A percentile compares a stretch with the other conserved stretches of the same genome.
These are phyloP conservation scores for Silurus glanis DNA, from an alignment of 2,113 vertebrate genomes.

Conservation along the genomic window DNA sequence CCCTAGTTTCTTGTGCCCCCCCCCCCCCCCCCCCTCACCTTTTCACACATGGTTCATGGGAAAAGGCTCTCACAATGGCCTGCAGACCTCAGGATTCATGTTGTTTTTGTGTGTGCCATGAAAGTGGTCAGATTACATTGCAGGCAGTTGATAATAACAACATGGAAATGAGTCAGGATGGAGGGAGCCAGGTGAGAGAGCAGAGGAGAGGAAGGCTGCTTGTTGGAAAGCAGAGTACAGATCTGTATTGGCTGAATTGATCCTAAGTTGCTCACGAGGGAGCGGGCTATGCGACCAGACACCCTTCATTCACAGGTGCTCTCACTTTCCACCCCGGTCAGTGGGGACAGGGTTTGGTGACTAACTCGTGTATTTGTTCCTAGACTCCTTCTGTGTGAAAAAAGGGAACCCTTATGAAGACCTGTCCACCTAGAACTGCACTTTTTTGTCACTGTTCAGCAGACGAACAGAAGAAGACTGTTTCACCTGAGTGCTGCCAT, in stretches of 20 bases:
- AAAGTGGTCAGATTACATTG: constrained; percentile 54
- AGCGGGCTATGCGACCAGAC: constrained; percentile 48
- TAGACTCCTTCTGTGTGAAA: constrained; percentile 15
- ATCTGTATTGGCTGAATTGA: constrained; percentile 50
- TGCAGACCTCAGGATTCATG: constrained; percentile 48
- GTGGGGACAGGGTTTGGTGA: constrained; percentile 31
- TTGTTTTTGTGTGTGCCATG: constrained; percentile 51
- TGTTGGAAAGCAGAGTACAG: constrained; percentile 30
- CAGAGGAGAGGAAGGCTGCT: constrained; percentile 33
- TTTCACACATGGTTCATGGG: constrained; percentile 52
- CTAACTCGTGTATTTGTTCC: constrained; percentile 41
- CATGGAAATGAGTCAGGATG: constrained; percentile 55
- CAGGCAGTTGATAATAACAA: constrained; percentile 52
- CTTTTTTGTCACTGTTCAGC: constrained; percentile 31
- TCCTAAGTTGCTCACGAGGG: constrained; percentile 38
- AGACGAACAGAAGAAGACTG: constrained; percentile 40
- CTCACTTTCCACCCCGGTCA: constrained; percentile 47
- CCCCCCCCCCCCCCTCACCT: constrained; percentile 31
- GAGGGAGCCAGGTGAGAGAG: constrained; percentile 22
- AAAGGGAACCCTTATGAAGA: constrained; percentile 35
- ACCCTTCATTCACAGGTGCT: constrained; percentile 46
- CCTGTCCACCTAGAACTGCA: constrained; percentile 29
- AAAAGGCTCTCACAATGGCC: constrained; percentile 50
- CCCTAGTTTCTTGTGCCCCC: constrained; percentile 32
- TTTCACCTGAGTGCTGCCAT: constrained; percentile 30